Evolutionary conservation across 2,797 vertebrate genomes (phyloP).

Genomic region (Thamnophis elegans): DNA sequence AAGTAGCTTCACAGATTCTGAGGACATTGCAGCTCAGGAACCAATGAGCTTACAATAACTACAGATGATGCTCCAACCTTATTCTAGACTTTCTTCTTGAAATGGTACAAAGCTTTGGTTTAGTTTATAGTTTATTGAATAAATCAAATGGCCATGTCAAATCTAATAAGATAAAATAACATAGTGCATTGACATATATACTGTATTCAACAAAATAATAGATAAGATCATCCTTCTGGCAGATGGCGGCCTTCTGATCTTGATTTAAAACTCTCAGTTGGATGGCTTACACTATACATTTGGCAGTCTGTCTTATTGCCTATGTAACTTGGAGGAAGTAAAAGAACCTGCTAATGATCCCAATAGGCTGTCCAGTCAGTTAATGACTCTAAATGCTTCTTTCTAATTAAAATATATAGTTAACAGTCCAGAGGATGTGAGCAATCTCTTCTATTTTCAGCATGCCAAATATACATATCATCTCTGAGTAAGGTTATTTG

Average conservation of each 20-base stretch:
- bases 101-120: background rate
- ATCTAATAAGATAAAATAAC: background rate
- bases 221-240: too few species aligned
- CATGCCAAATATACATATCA: background rate
- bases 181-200: background rate
- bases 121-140: background rate
- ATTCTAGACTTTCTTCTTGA: background rate
- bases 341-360: background rate
- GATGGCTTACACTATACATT: background rate
- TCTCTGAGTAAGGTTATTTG: background rate
- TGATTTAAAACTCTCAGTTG: background rate
- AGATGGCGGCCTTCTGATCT: background rate
- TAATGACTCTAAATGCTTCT: background rate
- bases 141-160: background rate
- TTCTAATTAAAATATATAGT: background rate
- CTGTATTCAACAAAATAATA: too few species aligned
- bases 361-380: background rate
- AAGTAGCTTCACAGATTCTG: background rate
- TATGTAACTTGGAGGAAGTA: background rate
- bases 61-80: background rate
- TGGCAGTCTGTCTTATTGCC: background rate
- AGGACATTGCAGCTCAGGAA: background rate
- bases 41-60: background rate
- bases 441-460: background rate
- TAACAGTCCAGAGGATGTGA: background rate